Evolutionary conservation across 2,888 invertebrate genomes (phyloP).

Genomic region (Limenitis camilla): DNA sequence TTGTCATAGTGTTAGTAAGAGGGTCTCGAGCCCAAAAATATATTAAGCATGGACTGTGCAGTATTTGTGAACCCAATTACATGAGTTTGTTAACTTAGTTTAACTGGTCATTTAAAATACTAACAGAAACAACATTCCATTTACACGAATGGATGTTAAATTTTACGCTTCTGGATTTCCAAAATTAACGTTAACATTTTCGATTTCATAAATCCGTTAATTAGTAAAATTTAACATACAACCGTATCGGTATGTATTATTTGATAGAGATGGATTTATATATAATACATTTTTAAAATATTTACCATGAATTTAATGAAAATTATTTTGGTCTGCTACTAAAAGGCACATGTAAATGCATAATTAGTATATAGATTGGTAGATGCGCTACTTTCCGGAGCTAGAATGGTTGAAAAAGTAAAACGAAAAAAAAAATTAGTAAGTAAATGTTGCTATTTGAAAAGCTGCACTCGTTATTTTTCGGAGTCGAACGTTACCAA

Average conservation of each 20-base stretch:
- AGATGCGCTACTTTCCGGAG: conserved; percentile 72
- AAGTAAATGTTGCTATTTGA: conserved; percentile 60
- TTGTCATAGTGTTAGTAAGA: conserved; percentile 45
- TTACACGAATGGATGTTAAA: conserved; percentile 37
- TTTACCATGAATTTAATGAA: conserved; percentile 39
- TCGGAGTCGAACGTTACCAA: conserved; percentile 68
- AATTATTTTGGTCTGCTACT: conserved; percentile 30
- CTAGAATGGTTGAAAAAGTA: conserved; percentile 47
- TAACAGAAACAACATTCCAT: conserved; percentile 45
- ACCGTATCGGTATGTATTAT: conserved; percentile 29
- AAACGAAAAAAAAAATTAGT: conserved; percentile 32
- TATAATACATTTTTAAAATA: conserved; percentile 45
- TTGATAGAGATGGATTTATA: conserved; percentile 35
- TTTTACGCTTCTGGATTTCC: conserved; percentile 35
- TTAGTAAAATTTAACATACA: conserved; percentile 38
- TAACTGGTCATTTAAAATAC: conserved; percentile 38
- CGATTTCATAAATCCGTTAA: neutral
- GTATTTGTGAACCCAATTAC: conserved; percentile 39
- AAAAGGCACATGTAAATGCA: conserved; percentile 45
- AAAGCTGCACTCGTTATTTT: conserved; percentile 71
- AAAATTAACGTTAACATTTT: neutral
- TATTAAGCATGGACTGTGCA: conserved; percentile 35
- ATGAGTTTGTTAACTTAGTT: conserved; percentile 20
- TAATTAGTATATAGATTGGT: conserved; percentile 68
- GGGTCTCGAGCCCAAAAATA: conserved; percentile 52